Evolutionary conservation across 2,113 vertebrate species (phyloP).

Genomic region (Aphelocoma coerulescens): DNA sequence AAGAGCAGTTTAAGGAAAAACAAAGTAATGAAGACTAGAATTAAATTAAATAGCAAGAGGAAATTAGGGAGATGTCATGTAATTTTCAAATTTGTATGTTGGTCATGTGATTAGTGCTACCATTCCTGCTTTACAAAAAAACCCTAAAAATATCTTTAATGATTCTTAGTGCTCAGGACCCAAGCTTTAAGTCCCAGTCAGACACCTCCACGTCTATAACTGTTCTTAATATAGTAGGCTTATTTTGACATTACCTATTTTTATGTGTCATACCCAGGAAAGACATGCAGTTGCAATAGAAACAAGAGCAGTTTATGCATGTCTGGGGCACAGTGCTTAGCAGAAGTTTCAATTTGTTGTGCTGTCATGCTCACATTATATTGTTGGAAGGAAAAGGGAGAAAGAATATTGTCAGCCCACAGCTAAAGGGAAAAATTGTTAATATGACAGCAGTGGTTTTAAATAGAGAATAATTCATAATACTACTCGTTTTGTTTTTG

Average conservation of each 20-base stretch:
- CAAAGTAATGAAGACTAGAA: neutral
- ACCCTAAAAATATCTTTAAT: neutral
- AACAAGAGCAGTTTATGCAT: neutral
- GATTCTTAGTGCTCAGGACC: neutral
- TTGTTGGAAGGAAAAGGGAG: neutral
- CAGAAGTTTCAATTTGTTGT: constrained; percentile 1
- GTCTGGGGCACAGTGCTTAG: neutral
- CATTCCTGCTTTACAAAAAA: neutral
- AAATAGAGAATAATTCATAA: neutral
- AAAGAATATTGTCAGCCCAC: neutral
- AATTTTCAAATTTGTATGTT: neutral
- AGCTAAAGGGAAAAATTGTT: constrained; percentile 11
- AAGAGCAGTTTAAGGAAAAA: neutral
- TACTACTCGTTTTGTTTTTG: neutral
- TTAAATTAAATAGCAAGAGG: neutral
- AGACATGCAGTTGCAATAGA: neutral
- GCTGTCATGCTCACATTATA: neutral
- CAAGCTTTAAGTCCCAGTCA: neutral
- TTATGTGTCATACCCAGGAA: neutral
- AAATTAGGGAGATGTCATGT: neutral
- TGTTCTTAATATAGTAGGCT: neutral
- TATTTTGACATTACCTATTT: constrained; percentile 29
- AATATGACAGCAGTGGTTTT: neutral
- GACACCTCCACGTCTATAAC: neutral
- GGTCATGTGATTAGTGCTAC: neutral